phyloP scores from a whole-genome alignment of 2,113 vertebrate species.

The Aplodontia rufa region DNA sequence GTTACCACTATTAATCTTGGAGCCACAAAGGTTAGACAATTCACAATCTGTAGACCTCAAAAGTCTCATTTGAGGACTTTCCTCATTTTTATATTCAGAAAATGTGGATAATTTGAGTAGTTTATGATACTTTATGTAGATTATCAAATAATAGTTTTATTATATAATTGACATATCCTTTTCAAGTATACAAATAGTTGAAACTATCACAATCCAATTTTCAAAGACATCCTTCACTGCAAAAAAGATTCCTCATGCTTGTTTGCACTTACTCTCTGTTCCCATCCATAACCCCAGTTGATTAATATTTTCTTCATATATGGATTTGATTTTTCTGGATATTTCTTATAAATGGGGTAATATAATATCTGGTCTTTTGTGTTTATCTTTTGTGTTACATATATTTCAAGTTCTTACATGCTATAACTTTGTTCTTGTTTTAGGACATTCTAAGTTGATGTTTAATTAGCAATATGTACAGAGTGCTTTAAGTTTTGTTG shows the following conservation, averaged over 20 bases:
- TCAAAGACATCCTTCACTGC: not conserved
- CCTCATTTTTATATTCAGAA: not conserved
- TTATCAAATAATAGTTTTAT: not conserved
- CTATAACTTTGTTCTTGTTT: conserved; percentile 3
- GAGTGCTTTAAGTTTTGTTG: not conserved
- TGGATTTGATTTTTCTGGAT: not conserved
- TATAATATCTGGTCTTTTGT: not conserved
- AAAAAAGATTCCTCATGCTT: not conserved
- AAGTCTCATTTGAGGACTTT: not conserved
- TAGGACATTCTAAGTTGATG: not conserved
- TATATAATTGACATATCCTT: not conserved
- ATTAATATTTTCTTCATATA: not conserved
- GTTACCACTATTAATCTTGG: conserved; percentile 97
- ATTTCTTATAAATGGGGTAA: not conserved
- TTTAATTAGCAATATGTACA: conserved; percentile 31
- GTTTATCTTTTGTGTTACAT: not conserved
- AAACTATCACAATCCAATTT: not conserved
- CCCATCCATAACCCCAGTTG: accelerated
- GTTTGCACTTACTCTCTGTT: not conserved
- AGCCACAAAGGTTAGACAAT: conserved; percentile 93
- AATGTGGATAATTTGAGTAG: not conserved
- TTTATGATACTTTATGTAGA: not conserved
- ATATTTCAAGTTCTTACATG: not conserved
- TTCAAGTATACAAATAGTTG: not conserved
- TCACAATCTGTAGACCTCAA: not conserved